Percentiles rank a stretch among this genome's conserved stretches.
These are phyloP conservation scores for Hetaerina titia DNA, from an alignment of 2,888 invertebrate genomes.

Conservation along the genomic window DNA sequence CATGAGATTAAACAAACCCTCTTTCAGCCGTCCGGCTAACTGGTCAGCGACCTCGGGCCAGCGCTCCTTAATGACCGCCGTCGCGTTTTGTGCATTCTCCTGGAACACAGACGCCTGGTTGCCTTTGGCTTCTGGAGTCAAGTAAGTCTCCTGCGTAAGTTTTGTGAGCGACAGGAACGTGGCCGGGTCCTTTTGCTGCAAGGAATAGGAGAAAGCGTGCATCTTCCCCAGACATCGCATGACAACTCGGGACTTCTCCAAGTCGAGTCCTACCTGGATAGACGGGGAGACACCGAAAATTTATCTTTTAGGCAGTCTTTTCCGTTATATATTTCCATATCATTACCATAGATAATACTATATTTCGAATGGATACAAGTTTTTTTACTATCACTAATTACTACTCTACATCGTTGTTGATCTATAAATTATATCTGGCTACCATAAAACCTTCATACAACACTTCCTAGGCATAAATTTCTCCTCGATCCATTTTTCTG, in stretches of 20 bases:
- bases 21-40: slow-evolving; percentile 12
- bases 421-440: no score
- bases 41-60: neutral
- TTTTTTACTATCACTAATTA: no score
- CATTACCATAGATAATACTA: no score
- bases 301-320: neutral
- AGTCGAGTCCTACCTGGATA: slow-evolving; percentile 73
- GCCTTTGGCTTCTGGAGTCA: slow-evolving; percentile 11
- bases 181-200: slow-evolving; percentile 74
- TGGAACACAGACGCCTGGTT: slow-evolving; percentile 37
- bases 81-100: slow-evolving; percentile 57
- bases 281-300: neutral
- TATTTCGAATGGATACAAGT: no score
- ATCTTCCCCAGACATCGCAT: slow-evolving; percentile 67
- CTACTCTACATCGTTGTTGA: no score
- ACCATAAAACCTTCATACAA: no score
- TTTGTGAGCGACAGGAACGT: slow-evolving; percentile 71
- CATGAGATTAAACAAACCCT: slow-evolving; percentile 43
- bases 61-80: neutral
- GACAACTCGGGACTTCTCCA: slow-evolving; percentile 65
- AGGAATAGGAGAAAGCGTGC: slow-evolving; percentile 72
- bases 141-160: slow-evolving; percentile 51
- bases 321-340: no score
- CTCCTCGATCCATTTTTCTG: no score
- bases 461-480: no score